phyloP scores from a whole-genome alignment of 2,888 invertebrate genomes.

The Eubasilissa splendida region DNA sequence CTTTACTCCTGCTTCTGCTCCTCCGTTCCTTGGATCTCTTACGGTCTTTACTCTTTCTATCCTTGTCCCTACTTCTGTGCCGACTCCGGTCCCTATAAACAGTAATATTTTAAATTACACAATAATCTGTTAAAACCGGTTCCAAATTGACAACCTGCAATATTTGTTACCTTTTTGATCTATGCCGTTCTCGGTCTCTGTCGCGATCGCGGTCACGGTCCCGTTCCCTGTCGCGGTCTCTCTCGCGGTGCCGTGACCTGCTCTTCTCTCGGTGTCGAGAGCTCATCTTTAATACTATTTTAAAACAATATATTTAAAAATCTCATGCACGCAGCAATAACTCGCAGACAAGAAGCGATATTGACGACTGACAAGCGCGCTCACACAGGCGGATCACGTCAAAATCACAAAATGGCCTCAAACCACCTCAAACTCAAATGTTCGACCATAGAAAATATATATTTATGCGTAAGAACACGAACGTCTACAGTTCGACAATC shows the following conservation, averaged over 20 bases:
- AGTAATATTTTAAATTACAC: too few relatives aligned
- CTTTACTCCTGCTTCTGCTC: slow-evolving; percentile 65
- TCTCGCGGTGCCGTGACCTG: slow-evolving; percentile 65
- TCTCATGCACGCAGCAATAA: too few relatives aligned
- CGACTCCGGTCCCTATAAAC: slow-evolving; percentile 60
- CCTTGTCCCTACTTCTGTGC: slow-evolving; percentile 58
- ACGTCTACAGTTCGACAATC: too few relatives aligned
- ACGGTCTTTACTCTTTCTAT: slow-evolving; percentile 60
- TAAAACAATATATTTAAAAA: too few relatives aligned
- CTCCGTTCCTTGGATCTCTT: slow-evolving; percentile 60
- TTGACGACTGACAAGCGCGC: too few relatives aligned
- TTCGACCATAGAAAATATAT: too few relatives aligned
- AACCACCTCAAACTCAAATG: too few relatives aligned
- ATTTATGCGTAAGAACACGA: too few relatives aligned
- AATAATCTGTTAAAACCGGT: too few relatives aligned
- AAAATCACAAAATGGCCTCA: too few relatives aligned
- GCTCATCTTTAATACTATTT: slow-evolving; percentile 65
- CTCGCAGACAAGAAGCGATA: too few relatives aligned
- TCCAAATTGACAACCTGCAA: neutral
- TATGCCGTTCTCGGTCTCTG: slow-evolving; percentile 59
- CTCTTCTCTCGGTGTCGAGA: slow-evolving; percentile 73
- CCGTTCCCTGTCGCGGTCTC: slow-evolving; percentile 62
- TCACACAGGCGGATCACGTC: too few relatives aligned
- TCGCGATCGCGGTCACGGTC: slow-evolving; percentile 64
- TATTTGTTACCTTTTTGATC: slow-evolving; percentile 58